These are phyloP conservation scores for Porites cylindrica DNA, from an alignment of 92 coral and sea anemone species.

Conservation along the genomic window DNA sequence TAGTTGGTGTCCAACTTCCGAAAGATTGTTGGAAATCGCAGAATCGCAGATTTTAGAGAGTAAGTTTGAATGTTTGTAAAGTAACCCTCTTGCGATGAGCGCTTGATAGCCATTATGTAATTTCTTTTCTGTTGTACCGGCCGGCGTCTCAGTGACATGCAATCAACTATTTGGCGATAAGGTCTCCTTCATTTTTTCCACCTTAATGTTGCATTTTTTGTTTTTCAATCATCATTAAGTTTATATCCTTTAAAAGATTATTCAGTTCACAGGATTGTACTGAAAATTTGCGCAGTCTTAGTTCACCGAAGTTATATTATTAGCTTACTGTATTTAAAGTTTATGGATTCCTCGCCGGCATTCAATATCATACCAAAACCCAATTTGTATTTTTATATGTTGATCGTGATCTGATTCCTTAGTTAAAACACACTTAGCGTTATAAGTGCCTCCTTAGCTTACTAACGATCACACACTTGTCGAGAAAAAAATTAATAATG, in stretches of 20 bases:
- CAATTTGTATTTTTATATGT: too few relatives aligned
- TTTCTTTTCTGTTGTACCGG: neutral
- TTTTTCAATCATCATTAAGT: neutral
- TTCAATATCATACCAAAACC: too few relatives aligned
- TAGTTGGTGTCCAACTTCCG: slow-evolving; percentile 97
- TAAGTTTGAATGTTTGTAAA: slow-evolving; percentile 37
- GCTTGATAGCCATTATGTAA: neutral
- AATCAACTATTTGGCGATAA: neutral
- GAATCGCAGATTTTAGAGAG: slow-evolving; percentile 87
- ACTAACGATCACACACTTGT: neutral
- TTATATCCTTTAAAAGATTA: neutral
- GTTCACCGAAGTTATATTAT: too few relatives aligned
- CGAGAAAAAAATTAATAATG: too few relatives aligned
- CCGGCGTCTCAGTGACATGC: neutral
- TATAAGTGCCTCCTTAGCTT: too few relatives aligned
- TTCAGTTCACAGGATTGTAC: too few relatives aligned
- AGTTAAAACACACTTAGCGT: too few relatives aligned
- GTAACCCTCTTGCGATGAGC: neutral
- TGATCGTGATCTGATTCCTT: too few relatives aligned
- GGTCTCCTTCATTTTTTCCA: neutral
- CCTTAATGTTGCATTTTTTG: neutral
- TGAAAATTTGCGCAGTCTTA: too few relatives aligned
- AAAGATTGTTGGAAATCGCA: slow-evolving; percentile 81
- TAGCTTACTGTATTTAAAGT: too few relatives aligned
- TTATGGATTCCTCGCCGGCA: too few relatives aligned